Evolutionary conservation across 2,113 vertebrate species (phyloP).

Genomic region (Thamnophis sirtalis): DNA sequence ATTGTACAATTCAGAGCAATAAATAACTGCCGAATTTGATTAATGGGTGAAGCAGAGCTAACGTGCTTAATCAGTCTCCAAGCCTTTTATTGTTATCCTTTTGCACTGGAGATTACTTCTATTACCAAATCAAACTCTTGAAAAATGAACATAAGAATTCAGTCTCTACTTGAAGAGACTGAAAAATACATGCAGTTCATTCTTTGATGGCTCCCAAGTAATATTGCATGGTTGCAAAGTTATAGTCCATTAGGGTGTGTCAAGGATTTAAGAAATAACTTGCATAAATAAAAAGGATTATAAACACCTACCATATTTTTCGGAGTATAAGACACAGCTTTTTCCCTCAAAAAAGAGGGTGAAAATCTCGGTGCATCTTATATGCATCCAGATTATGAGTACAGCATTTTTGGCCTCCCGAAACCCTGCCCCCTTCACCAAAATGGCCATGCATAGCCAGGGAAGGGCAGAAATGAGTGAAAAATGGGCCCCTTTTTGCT

Average conservation of each 20-base stretch:
- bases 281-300: neutral
- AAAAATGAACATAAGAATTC: conserved; percentile 9
- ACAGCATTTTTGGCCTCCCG: too few species aligned
- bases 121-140: conserved; percentile 28
- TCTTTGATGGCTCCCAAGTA: neutral
- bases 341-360: too few species aligned
- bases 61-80: conserved; percentile 54
- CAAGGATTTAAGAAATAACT: neutral
- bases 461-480: too few species aligned
- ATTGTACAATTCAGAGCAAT: conserved; percentile 42
- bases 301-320: neutral
- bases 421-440: too few species aligned
- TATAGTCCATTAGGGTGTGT: neutral
- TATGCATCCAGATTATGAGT: too few species aligned
- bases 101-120: conserved; percentile 30
- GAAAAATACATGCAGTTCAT: neutral
- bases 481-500: too few species aligned
- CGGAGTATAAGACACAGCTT: too few species aligned
- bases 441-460: too few species aligned
- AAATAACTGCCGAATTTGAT: conserved; percentile 51
- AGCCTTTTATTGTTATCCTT: conserved; percentile 51
- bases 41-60: conserved; percentile 54
- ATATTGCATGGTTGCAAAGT: neutral
- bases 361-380: too few species aligned
- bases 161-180: neutral